Evolutionary conservation across 1,140 invertebrate genomes (phyloP).

Genomic region (Hesperophylax magnus): DNA sequence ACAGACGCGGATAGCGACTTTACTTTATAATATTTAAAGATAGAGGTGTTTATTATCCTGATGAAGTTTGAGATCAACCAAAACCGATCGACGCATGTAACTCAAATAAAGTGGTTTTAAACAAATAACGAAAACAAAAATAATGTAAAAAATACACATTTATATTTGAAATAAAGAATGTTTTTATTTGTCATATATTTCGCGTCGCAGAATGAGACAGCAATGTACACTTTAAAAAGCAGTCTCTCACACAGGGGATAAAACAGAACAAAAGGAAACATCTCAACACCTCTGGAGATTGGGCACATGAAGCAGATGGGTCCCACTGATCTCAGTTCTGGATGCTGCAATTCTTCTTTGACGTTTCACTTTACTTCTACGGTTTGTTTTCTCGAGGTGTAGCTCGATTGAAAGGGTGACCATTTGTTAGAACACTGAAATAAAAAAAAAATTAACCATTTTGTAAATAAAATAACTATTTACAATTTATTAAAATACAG

Average conservation of each 20-base stretch:
- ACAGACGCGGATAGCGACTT: no score
- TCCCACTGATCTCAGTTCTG: conserved; percentile 12
- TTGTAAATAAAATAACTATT: no score
- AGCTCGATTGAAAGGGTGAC: neutral
- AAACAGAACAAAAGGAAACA: conserved; percentile 12
- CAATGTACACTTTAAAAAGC: neutral
- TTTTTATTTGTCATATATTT: neutral
- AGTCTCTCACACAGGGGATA: neutral
- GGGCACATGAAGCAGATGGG: conserved; percentile 24
- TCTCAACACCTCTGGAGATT: conserved; percentile 20
- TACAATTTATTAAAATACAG: no score
- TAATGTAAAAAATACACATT: no score
- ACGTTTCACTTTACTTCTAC: conserved; percentile 28
- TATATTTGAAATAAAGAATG: neutral
- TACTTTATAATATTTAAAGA: no score
- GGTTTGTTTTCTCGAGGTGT: conserved; percentile 20
- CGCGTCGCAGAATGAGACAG: neutral
- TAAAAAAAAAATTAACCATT: no score
- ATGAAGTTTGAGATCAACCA: no score
- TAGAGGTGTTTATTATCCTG: no score
- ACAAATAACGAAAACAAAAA: no score
- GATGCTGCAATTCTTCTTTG: conserved; percentile 30
- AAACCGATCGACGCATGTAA: no score
- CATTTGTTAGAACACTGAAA: neutral
- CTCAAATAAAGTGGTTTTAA: no score